A percentile compares a stretch with the other conserved stretches of the same genome.
phyloP scores from a whole-genome alignment of 92 coral and sea anemone species.

The Porites evermanni region DNA sequence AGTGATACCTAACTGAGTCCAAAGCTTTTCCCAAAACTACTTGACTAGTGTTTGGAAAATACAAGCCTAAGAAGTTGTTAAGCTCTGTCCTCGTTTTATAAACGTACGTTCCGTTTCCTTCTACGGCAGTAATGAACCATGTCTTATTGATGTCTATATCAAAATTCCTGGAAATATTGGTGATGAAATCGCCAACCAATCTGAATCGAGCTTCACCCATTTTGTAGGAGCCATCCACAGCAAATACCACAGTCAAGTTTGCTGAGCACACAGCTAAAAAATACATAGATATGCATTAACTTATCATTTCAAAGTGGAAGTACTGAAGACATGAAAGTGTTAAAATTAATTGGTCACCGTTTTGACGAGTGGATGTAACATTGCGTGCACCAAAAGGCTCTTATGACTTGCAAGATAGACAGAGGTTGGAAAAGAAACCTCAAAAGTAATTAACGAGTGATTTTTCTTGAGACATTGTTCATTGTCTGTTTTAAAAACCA shows the following conservation, averaged over 20 bases:
- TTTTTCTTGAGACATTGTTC: no score
- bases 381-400: no score
- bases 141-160: conserved; percentile 16
- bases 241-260: conserved; percentile 19
- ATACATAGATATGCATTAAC: no score
- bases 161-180: not conserved
- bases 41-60: conserved; percentile 5
- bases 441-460: no score
- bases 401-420: no score
- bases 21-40: not conserved
- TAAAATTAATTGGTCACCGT: no score
- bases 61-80: not conserved
- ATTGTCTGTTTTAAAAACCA: no score
- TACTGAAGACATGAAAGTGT: not conserved
- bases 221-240: conserved; percentile 27
- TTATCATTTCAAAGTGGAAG: no score
- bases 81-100: conserved; percentile 24
- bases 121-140: conserved; percentile 7
- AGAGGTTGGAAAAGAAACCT: no score
- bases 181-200: not conserved
- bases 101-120: conserved; percentile 13
- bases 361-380: no score
- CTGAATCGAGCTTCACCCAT: not conserved
- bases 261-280: conserved; percentile 4
- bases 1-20: not conserved